Conservation (phyloP, 92 coral and sea anemone species). For the Epizoanthus illoricatus region DNA sequence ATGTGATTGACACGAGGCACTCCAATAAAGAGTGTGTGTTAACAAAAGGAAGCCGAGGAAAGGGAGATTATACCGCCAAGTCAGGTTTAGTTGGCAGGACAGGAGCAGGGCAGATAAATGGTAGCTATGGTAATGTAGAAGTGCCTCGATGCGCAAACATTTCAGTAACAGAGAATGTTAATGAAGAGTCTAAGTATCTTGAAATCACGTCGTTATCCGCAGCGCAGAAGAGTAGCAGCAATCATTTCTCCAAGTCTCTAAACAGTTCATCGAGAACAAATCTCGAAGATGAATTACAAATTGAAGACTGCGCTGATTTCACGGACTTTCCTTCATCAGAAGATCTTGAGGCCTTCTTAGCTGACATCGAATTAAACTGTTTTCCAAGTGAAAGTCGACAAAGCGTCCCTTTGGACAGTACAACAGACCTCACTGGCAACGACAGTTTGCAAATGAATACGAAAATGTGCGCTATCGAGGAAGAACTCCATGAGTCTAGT, state of each 20-base stretch:
- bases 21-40: not conserved
- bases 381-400: not conserved
- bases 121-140: not conserved
- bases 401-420: not conserved
- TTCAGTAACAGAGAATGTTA: not conserved
- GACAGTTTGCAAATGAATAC: not conserved
- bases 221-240: not conserved
- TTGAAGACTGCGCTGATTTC: constrained; percentile 19
- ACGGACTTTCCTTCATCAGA: constrained; percentile 68
- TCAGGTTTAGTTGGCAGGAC: not conserved
- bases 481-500: not conserved
- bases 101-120: not conserved
- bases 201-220: not conserved
- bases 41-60: not conserved
- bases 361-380: constrained; percentile 52
- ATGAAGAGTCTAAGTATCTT: not conserved
- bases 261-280: not conserved
- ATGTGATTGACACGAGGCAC: not conserved
- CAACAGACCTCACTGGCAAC: not conserved
- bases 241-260: not conserved
- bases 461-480: no score
- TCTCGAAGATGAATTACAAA: not conserved
- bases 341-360: constrained; percentile 66
- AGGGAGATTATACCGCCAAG: not conserved
- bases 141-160: not conserved